These are phyloP conservation scores for Hermaeophaga mercurialis DNA, from an alignment of 2,888 invertebrate species.

Conservation along the genomic window DNA sequence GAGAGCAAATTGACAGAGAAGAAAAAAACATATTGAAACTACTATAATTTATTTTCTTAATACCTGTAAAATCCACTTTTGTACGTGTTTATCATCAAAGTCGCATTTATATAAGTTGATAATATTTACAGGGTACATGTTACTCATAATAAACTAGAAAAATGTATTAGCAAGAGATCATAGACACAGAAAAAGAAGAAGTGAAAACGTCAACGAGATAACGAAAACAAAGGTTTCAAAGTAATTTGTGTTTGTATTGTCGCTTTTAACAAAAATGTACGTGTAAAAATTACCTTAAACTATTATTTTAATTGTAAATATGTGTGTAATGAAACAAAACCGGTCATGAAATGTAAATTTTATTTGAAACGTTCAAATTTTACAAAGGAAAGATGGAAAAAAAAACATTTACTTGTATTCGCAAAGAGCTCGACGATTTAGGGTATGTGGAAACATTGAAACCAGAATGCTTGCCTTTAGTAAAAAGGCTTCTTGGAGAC, in stretches of 20 bases:
- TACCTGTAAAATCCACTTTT: too few relatives aligned
- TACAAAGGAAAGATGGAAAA: constrained; percentile 47
- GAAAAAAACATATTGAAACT: too few relatives aligned
- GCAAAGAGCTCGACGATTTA: constrained; percentile 78
- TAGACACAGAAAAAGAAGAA: too few relatives aligned
- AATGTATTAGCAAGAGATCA: neutral
- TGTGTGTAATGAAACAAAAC: neutral
- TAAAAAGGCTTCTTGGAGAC: constrained; percentile 81
- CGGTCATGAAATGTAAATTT: constrained; percentile 1
- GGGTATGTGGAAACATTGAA: constrained; percentile 81
- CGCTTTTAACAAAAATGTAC: neutral
- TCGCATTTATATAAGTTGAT: too few relatives aligned
- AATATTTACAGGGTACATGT: too few relatives aligned
- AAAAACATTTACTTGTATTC: constrained; percentile 51
- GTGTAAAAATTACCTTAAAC: neutral
- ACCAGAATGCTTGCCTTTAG: constrained; percentile 77
- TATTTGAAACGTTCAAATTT: neutral
- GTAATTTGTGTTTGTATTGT: neutral
- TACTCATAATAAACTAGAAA: too few relatives aligned
- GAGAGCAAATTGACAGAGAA: too few relatives aligned
- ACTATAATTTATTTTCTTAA: too few relatives aligned
- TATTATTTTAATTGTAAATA: neutral
- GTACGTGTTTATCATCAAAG: too few relatives aligned
- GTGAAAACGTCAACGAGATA: neutral
- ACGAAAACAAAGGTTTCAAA: neutral